Evolutionary conservation across 2,888 invertebrate species (phyloP), one percentile per base, ranked within the genome.

Genomic region (Scaptomyza cyrtandrae): DNA sequence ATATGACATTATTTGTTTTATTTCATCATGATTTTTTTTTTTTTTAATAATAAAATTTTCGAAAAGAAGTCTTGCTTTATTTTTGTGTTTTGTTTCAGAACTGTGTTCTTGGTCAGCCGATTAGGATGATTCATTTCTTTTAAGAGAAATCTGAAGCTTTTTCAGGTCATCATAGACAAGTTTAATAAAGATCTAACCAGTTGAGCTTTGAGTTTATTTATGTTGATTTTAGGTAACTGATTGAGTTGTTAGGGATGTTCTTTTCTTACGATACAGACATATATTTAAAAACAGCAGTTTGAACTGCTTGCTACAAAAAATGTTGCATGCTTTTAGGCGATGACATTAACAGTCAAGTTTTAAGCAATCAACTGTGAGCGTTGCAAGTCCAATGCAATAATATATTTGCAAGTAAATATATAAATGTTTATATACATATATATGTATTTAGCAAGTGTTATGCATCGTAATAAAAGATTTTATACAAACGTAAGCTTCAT

Each of bases 271-370:
- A 19, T 1, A 19, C 19, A 19, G n/a, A n/a, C 2, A 19, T 19
- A 19, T 1, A 19, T 19, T 19, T 19, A 19, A 19, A 2, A 1
- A 19, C 19, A 24, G 24, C 5, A 3, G 7, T 58, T 56, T 59
- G 72, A 66, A 76, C 66, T 76, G 76, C 73, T 75, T 71, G 71
- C 7, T 13, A 0, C 10, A 0, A 45, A 49, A 53, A 39, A 6
- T 37, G 46, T 55, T 52, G 80, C 66, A 71, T 73, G 73, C 86
- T 86, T 86, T 83, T 67, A 71, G 78, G 86, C 71, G 60, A 31
- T 0, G 9, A 0, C 0, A 24, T 11, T 13, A 13, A 50, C 64
- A 48, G 13, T 7, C 27, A 19, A 46, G 39, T 24, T 41, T 24
- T 14, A n/a, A 60, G 11, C 37, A 13, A 13, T 11, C 2, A 24